A percentile compares a stretch with the other conserved stretches of the same genome.
These are phyloP conservation scores for Yponomeuta evonymella DNA, from an alignment of 2,888 invertebrate genomes.

Conservation along the genomic window DNA sequence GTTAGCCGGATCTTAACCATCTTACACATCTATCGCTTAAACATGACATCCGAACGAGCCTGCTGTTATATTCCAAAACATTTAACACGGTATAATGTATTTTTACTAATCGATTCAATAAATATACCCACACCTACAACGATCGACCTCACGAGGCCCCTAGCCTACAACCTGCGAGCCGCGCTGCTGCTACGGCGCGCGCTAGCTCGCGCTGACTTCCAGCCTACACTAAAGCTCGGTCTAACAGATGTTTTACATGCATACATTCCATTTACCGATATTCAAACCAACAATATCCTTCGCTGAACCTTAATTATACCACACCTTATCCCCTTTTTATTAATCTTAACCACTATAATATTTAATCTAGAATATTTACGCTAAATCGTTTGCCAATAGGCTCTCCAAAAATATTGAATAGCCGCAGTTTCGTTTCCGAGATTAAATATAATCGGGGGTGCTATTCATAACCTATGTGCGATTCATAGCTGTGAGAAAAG, in stretches of 20 bases:
- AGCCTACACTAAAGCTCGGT: slow-evolving; percentile 30
- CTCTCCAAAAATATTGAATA: slow-evolving; percentile 37
- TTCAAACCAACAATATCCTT: slow-evolving; percentile 65
- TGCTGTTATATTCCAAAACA: slow-evolving; percentile 46
- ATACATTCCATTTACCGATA: slow-evolving; percentile 54
- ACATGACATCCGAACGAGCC: slow-evolving; percentile 57
- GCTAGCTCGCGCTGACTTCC: slow-evolving; percentile 54
- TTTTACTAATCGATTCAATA: slow-evolving; percentile 63
- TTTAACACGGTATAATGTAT: slow-evolving; percentile 49
- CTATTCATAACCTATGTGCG: slow-evolving; percentile 24
- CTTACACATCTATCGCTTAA: slow-evolving; percentile 34
- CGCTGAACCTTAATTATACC: slow-evolving; percentile 56
- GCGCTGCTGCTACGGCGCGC: slow-evolving; percentile 12
- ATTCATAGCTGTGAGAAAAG: not conserved
- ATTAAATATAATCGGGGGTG: slow-evolving; percentile 36
- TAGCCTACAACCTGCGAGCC: slow-evolving; percentile 35
- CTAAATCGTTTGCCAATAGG: slow-evolving; percentile 61
- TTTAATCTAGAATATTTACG: slow-evolving; percentile 36
- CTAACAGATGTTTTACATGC: slow-evolving; percentile 46
- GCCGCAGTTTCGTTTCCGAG: not conserved
- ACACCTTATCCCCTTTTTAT: slow-evolving; percentile 64
- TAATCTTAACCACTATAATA: slow-evolving; percentile 28
- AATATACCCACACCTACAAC: slow-evolving; percentile 70
- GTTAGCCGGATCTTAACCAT: slow-evolving; percentile 65
- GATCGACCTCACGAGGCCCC: slow-evolving; percentile 55